phyloP scores from a whole-genome alignment of 1,140 invertebrate genomes.

The Lepidostoma basale region DNA sequence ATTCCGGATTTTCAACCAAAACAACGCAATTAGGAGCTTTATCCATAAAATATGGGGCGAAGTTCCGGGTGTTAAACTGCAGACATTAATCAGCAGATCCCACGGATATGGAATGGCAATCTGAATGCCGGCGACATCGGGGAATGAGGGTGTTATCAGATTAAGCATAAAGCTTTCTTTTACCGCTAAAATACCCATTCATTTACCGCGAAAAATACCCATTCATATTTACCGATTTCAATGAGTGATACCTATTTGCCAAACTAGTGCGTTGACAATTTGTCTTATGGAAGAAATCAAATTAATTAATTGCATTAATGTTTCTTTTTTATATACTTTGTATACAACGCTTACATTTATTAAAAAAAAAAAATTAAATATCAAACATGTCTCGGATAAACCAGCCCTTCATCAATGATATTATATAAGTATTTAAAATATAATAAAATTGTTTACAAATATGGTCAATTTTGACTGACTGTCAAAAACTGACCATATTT shows the following conservation, averaged over 20 bases:
- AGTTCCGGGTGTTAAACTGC: conserved; percentile 4
- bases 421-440: too few species aligned
- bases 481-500: too few species aligned
- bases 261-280: neutral
- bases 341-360: too few species aligned
- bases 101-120: neutral
- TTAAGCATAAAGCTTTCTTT: neutral
- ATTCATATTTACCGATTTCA: neutral
- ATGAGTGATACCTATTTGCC: neutral
- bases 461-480: too few species aligned
- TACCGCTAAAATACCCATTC: neutral
- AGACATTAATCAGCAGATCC: conserved; percentile 9
- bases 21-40: conserved; percentile 16
- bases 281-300: too few species aligned
- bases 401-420: too few species aligned
- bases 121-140: neutral
- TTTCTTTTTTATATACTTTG: too few species aligned
- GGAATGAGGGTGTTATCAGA: neutral
- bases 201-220: neutral
- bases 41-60: conserved; percentile 8
- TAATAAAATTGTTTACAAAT: too few species aligned
- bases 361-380: too few species aligned
- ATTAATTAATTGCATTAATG: too few species aligned
- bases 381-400: too few species aligned
- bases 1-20: neutral